Evolutionary conservation across 92 coral and sea anemone genomes (phyloP).

Genomic region (Epizoanthus illoricatus): DNA sequence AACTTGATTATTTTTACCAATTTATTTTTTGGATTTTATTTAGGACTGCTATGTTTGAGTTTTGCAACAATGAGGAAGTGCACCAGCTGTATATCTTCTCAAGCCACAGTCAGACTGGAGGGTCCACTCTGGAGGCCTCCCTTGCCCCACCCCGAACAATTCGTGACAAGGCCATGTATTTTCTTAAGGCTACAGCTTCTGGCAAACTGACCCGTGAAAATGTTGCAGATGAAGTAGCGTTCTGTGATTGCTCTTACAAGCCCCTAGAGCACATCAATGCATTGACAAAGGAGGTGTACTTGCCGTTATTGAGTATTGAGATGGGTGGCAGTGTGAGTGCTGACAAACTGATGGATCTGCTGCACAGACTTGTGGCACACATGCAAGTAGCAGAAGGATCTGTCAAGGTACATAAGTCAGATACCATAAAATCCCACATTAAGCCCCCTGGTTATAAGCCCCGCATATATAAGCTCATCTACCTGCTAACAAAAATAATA

Average conservation of each 20-base stretch:
- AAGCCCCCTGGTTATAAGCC: too few relatives aligned
- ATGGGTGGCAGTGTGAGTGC: constrained; percentile 98
- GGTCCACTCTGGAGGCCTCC: constrained; percentile 74
- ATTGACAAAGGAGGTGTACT: constrained; percentile 84
- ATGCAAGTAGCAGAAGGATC: constrained; percentile 89
- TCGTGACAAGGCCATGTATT: constrained; percentile 93
- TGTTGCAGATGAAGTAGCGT: constrained; percentile 86
- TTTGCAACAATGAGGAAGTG: constrained; percentile 96
- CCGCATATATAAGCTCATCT: too few relatives aligned
- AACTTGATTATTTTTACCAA: neutral
- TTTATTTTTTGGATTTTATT: neutral
- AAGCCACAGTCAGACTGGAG: constrained; percentile 53
- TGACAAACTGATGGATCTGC: constrained; percentile 97
- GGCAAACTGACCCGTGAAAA: constrained; percentile 90
- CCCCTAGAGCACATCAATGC: constrained; percentile 71
- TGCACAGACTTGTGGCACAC: constrained; percentile 91
- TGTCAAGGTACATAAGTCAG: constrained; percentile 50
- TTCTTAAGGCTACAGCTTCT: constrained; percentile 68
- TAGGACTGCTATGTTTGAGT: constrained; percentile 98
- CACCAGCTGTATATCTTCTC: constrained; percentile 78
- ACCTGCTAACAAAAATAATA: too few relatives aligned
- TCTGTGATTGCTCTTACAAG: constrained; percentile 88
- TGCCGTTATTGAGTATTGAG: constrained; percentile 96
- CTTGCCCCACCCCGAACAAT: constrained; percentile 77
- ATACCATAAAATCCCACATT: too few relatives aligned